Base-by-base conservation (phyloP, 2,888 invertebrate species). In the Periphyllus acericola region DNA sequence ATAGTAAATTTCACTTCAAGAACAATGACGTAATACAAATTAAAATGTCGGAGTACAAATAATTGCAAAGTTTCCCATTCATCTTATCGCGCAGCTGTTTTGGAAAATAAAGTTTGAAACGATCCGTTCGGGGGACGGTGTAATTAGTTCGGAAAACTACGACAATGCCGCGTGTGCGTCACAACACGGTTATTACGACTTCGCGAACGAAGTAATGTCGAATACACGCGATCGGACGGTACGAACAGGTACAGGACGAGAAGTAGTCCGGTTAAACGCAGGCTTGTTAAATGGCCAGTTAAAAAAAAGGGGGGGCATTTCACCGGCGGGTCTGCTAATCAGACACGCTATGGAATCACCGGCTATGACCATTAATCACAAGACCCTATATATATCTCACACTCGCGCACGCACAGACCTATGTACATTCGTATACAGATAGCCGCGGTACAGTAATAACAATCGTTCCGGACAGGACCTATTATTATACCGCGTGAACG, bases 391-490 rank as follows among this genome's bases (percentile, higher is more conserved):
- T 72, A 46, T 46, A 36, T 6, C 46, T 46, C 46, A 46, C 14
- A 46, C 14, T 46, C 14, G 14, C 46, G 14, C 46, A 46, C 11
- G 14, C 46, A 14, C 14, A 46, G 2, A 82, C 72, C n/a, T n/a
- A 19, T 40, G 9, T 36, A 80, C 36, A 60, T 29, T 32, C 68
- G 46, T 81, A 83, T 52, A n/a, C n/a, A 82, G 34, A 52, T 82
- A 78, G 55, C 55, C 36, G 66, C n/a, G n/a, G n/a, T n/a, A n/a
- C n/a, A n/a, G n/a, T 40, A 68, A 82, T 82, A 72, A 82, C 52
- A 82, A 72, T 72, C 52, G 72, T 17, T 34, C 29, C 32, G 46
- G 25, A 3, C 32, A 46, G 52, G 19, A 9, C 78, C 32, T 78
- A 78, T 78, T 78, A 52, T 78, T 78, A n/a, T n/a, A 78, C 9